These are phyloP conservation scores for Parazoanthus atlanticus DNA, from an alignment of 92 coral and sea anemone genomes.

Conservation along the genomic window DNA sequence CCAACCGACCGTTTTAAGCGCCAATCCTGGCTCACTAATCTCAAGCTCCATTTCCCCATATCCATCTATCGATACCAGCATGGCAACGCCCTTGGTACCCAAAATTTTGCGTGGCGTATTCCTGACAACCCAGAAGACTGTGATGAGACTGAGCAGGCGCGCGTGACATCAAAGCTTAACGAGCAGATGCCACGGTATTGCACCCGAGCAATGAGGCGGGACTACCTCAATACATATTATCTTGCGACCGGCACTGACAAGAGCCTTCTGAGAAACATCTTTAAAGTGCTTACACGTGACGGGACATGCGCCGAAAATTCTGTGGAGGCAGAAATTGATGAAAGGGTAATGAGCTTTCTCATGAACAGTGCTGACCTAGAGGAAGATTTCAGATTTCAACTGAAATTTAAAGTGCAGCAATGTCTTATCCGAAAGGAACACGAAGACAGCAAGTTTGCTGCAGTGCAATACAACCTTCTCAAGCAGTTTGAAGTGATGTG, in stretches of 20 bases:
- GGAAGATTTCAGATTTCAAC: neutral
- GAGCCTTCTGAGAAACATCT: too few species aligned
- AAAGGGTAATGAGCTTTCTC: neutral
- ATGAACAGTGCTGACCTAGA: neutral
- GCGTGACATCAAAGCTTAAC: too few species aligned
- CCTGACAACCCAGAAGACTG: neutral
- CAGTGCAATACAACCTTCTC: constrained; percentile 18
- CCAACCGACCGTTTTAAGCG: constrained; percentile 19
- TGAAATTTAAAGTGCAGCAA: constrained; percentile 2
- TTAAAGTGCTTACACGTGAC: too few species aligned
- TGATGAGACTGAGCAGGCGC: neutral
- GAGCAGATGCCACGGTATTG: too few species aligned
- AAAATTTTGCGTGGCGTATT: neutral
- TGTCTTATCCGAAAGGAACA: neutral
- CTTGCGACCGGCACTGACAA: too few species aligned
- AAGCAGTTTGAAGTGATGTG: constrained; percentile 26
- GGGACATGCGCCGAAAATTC: neutral
- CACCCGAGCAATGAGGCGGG: too few species aligned
- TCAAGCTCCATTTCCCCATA: neutral
- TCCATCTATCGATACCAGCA: neutral
- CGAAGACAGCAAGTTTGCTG: constrained; percentile 19
- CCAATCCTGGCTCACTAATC: neutral
- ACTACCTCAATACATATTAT: too few species aligned
- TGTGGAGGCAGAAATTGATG: neutral
- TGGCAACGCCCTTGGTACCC: constrained; percentile 2